Conservation (phyloP, 2,888 invertebrate genomes). For the Drosophila peninsularis region DNA sequence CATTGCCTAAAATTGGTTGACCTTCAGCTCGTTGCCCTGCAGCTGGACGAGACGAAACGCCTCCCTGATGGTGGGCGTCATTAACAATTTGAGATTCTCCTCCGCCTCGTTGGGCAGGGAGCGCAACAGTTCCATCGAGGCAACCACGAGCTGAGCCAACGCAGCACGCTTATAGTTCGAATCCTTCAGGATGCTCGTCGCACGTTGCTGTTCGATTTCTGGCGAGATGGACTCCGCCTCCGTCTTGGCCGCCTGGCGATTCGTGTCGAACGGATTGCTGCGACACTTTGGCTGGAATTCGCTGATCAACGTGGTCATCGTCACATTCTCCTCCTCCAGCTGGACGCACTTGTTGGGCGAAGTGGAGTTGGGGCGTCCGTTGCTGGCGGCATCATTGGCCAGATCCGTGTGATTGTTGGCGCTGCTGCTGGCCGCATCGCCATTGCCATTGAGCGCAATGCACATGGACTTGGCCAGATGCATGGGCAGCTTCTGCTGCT, state of each 20-base stretch:
- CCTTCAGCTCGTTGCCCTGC: conserved; percentile 84
- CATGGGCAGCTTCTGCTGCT: conserved; percentile 48
- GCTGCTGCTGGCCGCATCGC: conserved; percentile 42
- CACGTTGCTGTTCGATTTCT: conserved; percentile 93
- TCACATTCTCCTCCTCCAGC: conserved; percentile 83
- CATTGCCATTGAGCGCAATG: conserved; percentile 70
- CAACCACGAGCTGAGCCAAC: conserved; percentile 93
- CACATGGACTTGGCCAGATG: conserved; percentile 71
- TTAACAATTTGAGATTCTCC: conserved; percentile 84
- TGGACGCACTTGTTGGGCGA: conserved; percentile 79
- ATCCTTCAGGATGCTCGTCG: conserved; percentile 93
- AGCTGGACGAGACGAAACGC: conserved; percentile 85
- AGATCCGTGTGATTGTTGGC: conserved; percentile 15
- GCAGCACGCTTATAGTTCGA: conserved; percentile 93
- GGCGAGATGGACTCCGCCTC: conserved; percentile 89
- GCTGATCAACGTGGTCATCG: conserved; percentile 84
- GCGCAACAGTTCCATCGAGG: conserved; percentile 91
- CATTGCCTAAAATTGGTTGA: conserved; percentile 84
- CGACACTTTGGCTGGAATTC: conserved; percentile 84
- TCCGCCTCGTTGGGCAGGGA: conserved; percentile 88
- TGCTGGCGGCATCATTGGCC: conserved; percentile 5
- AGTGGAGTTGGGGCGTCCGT: conserved; percentile 8
- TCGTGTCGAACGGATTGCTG: conserved; percentile 84
- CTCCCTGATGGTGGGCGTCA: conserved; percentile 85
- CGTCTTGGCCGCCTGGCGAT: conserved; percentile 83